Evolutionary conservation across 2,888 invertebrate genomes (phyloP).

Genomic region (Cantharis flavilabris): DNA sequence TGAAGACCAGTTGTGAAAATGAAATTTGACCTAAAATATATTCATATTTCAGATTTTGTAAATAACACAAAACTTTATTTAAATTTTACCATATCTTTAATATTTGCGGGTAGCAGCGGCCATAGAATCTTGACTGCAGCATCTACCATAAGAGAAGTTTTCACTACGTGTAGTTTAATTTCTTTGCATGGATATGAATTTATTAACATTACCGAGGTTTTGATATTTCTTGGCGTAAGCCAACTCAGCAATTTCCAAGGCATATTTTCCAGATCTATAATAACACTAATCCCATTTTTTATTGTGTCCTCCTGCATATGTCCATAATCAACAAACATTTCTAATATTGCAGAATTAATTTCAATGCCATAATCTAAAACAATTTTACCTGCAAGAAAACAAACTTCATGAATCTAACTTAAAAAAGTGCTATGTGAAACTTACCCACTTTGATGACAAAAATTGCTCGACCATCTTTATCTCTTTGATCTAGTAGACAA

Average conservation of each 20-base stretch:
- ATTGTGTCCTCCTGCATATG: neutral
- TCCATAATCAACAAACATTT: neutral
- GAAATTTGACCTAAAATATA: constrained; percentile 48
- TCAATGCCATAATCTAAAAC: neutral
- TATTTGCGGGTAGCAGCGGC: constrained; percentile 46
- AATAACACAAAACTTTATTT: neutral
- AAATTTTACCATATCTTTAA: constrained; percentile 22
- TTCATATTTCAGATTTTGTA: neutral
- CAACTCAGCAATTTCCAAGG: constrained; percentile 45
- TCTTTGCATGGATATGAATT: constrained; percentile 46
- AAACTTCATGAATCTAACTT: neutral
- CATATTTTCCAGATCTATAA: constrained; percentile 49
- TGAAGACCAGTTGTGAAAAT: constrained; percentile 58
- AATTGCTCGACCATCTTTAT: constrained; percentile 49
- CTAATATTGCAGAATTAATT: neutral
- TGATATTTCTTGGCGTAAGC: constrained; percentile 47
- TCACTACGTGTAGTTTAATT: constrained; percentile 47
- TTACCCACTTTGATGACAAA: constrained; percentile 36
- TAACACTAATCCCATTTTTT: constrained; percentile 49
- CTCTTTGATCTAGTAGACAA: constrained; percentile 44
- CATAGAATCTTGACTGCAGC: constrained; percentile 44
- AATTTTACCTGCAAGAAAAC: neutral
- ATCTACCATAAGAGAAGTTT: constrained; percentile 43
- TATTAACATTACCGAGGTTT: constrained; percentile 38
- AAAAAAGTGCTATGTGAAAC: neutral